phyloP scores from a whole-genome alignment of 2,113 vertebrate species.

The mouse (Mus musculus) region GRCm39 chr1:67215501-67216000 shows the following conservation, averaged over 20 bases:
- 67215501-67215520: constrained; percentile 66
- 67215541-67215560: constrained; percentile 55
- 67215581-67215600: constrained; percentile 67
- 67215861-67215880: neutral
- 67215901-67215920: neutral
- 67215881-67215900: neutral
- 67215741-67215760: no score
- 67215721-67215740: no score
- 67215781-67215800: neutral
- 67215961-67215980: constrained; percentile 4
- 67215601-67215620: constrained; percentile 44
- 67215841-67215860: neutral
- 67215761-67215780: constrained; percentile 13
- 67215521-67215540: constrained; percentile 42
- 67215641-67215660: constrained; percentile 49
- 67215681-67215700: neutral
- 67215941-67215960: neutral
- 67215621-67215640: constrained; percentile 11
- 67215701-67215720: neutral
- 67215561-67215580: constrained; percentile 63
- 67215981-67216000: neutral
- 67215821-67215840: constrained; percentile 17
- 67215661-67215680: constrained; percentile 48
- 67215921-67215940: neutral
- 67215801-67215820: neutral